phyloP scores from a whole-genome alignment of 2,113 vertebrate genomes.

The Meriones unguiculatus region DNA sequence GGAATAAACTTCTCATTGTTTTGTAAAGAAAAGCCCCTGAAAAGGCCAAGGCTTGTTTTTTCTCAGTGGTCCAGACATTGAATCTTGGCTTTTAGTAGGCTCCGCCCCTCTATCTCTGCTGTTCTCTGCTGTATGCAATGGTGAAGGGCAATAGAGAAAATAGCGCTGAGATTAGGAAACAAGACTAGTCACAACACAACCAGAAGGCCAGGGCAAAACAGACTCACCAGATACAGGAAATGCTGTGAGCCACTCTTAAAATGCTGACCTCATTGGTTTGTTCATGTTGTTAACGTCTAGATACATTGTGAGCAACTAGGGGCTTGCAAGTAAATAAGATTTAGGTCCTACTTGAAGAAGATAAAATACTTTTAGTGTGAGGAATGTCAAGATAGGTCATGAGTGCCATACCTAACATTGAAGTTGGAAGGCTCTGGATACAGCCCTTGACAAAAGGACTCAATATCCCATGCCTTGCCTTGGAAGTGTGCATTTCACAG shows the following conservation, averaged over 20 bases:
- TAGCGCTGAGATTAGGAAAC: background rate
- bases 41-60: background rate
- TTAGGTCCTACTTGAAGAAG: background rate
- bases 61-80: background rate
- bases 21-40: background rate
- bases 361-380: fast-evolving
- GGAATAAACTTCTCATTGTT: background rate
- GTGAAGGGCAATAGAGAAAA: background rate
- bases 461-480: fast-evolving
- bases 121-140: background rate
- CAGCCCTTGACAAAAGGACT: background rate
- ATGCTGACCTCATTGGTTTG: background rate
- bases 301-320: background rate
- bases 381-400: background rate
- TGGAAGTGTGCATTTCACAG: background rate
- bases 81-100: background rate
- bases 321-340: background rate
- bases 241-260: background rate
- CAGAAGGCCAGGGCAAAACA: background rate
- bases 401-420: background rate
- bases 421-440: background rate
- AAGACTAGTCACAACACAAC: background rate
- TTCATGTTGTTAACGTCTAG: background rate
- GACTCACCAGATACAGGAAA: background rate
- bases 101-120: background rate